A percentile compares a stretch with the other conserved stretches of the same genome.
Evolutionary conservation across 2,113 vertebrate genomes (phyloP).

Genomic region (Phocoena phocoena): DNA sequence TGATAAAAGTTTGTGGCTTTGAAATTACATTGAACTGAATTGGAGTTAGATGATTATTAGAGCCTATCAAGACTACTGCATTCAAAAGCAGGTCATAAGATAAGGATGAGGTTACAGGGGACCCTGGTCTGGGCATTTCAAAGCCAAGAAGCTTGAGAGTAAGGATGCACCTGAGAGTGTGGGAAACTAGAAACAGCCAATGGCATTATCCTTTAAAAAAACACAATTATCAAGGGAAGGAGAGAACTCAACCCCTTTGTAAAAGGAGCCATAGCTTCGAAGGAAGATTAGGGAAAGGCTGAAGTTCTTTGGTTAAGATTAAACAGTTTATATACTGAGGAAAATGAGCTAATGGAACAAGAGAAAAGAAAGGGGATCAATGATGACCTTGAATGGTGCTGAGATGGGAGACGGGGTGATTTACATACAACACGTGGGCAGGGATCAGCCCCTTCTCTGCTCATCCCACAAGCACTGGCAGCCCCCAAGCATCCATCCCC

Average conservation of each 20-base stretch:
- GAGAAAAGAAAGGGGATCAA: neutral
- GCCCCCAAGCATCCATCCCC: neutral
- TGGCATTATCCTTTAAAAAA: neutral
- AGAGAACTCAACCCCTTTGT: neutral
- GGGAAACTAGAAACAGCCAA: neutral
- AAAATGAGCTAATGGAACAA: neutral
- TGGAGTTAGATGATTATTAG: neutral
- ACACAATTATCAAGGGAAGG: neutral
- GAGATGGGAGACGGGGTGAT: fast-evolving
- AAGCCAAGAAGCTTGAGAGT: neutral
- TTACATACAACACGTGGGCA: neutral
- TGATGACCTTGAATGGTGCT: neutral
- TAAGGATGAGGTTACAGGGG: neutral
- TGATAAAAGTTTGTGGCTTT: neutral
- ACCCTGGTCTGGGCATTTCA: neutral
- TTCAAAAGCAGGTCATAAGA: neutral
- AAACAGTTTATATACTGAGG: neutral
- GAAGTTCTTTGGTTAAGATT: neutral
- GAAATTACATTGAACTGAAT: neutral
- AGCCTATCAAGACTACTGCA: neutral
- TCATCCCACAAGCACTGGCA: neutral
- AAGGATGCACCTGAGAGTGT: neutral
- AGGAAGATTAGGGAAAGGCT: neutral
- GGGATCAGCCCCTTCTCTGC: neutral
- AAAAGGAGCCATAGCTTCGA: neutral